Percentiles rank a stretch among this genome's conserved stretches.
These are phyloP conservation scores for Heliconius cydno DNA, from an alignment of 2,888 invertebrate genomes.

Conservation along the genomic window DNA sequence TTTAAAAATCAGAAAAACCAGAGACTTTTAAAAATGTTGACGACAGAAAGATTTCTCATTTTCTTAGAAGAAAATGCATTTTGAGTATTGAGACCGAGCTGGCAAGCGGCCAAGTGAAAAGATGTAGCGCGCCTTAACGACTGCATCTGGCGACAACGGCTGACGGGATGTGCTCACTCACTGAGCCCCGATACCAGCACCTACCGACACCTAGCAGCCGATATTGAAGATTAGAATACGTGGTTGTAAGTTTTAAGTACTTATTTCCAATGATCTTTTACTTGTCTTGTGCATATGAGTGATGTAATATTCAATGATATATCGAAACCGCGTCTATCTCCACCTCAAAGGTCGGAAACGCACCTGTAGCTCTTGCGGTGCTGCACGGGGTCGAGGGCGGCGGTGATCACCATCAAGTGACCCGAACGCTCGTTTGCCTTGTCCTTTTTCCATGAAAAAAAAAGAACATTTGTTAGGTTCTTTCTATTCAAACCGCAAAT, in stretches of 20 bases:
- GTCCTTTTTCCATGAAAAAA: too few relatives aligned
- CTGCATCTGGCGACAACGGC: slow-evolving; percentile 40
- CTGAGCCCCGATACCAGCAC: neutral
- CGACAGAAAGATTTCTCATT: slow-evolving; percentile 20
- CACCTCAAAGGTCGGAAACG: too few relatives aligned
- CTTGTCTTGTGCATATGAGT: neutral
- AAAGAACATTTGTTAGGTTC: too few relatives aligned
- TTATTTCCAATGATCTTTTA: neutral
- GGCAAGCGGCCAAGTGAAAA: slow-evolving; percentile 41
- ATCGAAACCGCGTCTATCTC: too few relatives aligned
- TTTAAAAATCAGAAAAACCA: neutral
- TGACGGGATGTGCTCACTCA: slow-evolving; percentile 22
- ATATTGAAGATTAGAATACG: slow-evolving; percentile 1
- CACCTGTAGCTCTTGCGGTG: too few relatives aligned
- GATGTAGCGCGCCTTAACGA: slow-evolving; percentile 38
- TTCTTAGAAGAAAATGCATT: slow-evolving; percentile 31
- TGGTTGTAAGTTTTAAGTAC: neutral
- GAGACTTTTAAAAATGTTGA: slow-evolving; percentile 13
- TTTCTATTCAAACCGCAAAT: too few relatives aligned
- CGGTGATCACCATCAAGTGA: too few relatives aligned
- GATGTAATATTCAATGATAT: neutral
- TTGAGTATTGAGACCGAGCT: slow-evolving; percentile 33
- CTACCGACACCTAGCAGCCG: neutral
- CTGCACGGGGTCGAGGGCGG: too few relatives aligned
- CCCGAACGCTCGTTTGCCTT: too few relatives aligned